phyloP scores from a whole-genome alignment of 2,797 vertebrate species.

The Vespertilio murinus region DNA sequence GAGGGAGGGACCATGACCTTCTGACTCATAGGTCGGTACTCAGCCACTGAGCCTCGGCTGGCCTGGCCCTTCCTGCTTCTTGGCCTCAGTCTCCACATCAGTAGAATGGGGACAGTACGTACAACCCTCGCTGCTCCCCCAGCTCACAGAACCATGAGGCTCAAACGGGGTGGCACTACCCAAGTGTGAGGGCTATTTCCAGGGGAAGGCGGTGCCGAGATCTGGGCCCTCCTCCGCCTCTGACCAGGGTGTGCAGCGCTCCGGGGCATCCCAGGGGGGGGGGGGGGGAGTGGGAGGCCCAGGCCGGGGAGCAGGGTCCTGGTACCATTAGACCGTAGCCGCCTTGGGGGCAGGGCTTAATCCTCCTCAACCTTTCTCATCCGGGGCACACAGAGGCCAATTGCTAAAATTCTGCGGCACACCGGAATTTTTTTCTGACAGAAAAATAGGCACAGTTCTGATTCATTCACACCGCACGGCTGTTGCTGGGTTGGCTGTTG shows the following conservation, averaged over 20 bases:
- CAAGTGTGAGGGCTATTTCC: background rate
- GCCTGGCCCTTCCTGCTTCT: background rate
- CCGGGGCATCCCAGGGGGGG: background rate
- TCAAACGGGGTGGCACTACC: background rate
- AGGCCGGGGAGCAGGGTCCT: background rate
- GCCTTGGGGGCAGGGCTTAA: background rate
- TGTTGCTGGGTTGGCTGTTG: background rate
- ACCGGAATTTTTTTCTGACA: no score
- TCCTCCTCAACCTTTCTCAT: background rate
- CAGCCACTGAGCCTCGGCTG: no score
- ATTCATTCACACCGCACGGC: background rate
- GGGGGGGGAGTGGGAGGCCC: background rate
- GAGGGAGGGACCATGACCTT: no score
- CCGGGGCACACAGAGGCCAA: background rate
- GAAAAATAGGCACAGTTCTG: background rate
- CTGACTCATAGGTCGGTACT: no score
- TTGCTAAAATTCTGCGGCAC: background rate
- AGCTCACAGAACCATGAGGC: background rate
- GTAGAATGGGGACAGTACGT: background rate
- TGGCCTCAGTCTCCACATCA: background rate
- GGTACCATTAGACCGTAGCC: background rate
- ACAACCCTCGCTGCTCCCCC: background rate
- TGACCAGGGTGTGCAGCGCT: background rate
- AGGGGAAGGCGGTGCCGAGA: background rate
- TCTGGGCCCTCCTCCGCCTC: background rate